Evolutionary conservation across 92 coral and sea anemone genomes (phyloP).

Genomic region (Zoanthus sansibaricus): DNA sequence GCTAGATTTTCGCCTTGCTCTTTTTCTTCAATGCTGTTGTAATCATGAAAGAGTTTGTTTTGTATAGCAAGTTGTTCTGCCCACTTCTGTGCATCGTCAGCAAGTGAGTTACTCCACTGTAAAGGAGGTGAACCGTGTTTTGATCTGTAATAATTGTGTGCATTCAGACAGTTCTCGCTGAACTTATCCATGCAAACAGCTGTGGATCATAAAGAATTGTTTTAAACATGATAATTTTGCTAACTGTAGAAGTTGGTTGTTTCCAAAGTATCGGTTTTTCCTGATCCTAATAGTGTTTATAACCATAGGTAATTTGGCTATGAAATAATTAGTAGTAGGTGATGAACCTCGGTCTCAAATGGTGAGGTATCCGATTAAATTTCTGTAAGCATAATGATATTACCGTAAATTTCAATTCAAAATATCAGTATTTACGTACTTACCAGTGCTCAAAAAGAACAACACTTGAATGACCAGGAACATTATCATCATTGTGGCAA

Average conservation of each 20-base stretch:
- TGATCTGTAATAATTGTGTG: constrained; percentile 33
- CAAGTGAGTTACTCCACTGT: constrained; percentile 21
- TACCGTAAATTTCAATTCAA: neutral
- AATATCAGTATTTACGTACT: neutral
- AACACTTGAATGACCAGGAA: neutral
- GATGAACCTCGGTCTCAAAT: neutral
- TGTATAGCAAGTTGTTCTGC: constrained; percentile 7
- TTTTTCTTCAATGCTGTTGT: constrained; percentile 8
- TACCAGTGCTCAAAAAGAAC: neutral
- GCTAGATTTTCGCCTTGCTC: constrained; percentile 26
- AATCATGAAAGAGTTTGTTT: constrained; percentile 19
- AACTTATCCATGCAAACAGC: constrained; percentile 13
- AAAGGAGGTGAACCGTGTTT: constrained; percentile 18
- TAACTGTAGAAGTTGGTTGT: too few species aligned
- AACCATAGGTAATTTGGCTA: too few species aligned
- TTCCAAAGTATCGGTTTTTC: too few species aligned
- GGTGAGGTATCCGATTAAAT: neutral
- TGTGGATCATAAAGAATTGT: neutral
- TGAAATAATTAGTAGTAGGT: too few species aligned
- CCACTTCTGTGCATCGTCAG: constrained; percentile 35
- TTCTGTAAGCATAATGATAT: neutral
- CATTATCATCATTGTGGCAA: neutral
- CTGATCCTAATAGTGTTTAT: too few species aligned
- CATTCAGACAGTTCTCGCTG: constrained; percentile 27
- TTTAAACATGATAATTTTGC: neutral